phyloP scores from a whole-genome alignment of 2,797 vertebrate genomes.

The Falco cherrug region DNA sequence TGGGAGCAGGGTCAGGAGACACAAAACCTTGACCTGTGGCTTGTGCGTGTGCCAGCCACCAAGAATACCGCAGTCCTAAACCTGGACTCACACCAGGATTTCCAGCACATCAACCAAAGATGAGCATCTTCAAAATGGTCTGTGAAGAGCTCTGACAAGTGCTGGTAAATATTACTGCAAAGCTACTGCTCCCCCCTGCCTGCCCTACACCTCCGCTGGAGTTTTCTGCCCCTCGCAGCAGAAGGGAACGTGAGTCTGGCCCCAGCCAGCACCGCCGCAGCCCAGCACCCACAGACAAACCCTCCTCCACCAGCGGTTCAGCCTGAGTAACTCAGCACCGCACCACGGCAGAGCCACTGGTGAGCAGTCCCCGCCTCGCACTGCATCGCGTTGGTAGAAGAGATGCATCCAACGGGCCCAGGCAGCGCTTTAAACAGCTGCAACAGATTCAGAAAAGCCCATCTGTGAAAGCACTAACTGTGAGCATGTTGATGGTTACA shows the following conservation, averaged over 20 bases:
- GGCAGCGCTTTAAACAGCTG: background rate
- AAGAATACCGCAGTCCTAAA: background rate
- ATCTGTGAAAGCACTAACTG: background rate
- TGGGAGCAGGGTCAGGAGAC: background rate
- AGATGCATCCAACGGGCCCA: background rate
- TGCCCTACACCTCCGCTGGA: background rate
- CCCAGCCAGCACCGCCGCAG: background rate
- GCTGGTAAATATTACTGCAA: background rate
- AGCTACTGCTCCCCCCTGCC: background rate
- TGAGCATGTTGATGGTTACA: fast-evolving
- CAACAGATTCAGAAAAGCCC: background rate
- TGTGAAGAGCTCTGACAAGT: background rate
- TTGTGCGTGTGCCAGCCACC: fast-evolving
- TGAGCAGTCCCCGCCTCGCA: background rate
- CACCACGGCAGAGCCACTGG: background rate
- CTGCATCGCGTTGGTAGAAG: fast-evolving
- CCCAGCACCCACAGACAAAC: background rate
- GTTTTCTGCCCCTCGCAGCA: background rate
- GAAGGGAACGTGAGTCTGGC: fast-evolving
- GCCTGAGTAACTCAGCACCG: background rate
- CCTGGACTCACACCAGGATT: background rate
- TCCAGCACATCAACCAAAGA: background rate
- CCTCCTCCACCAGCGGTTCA: background rate
- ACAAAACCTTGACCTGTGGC: background rate
- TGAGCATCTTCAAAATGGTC: background rate